Conservation (phyloP, 1,140 invertebrate genomes). For the Yoshiicerus persimilis region DNA sequence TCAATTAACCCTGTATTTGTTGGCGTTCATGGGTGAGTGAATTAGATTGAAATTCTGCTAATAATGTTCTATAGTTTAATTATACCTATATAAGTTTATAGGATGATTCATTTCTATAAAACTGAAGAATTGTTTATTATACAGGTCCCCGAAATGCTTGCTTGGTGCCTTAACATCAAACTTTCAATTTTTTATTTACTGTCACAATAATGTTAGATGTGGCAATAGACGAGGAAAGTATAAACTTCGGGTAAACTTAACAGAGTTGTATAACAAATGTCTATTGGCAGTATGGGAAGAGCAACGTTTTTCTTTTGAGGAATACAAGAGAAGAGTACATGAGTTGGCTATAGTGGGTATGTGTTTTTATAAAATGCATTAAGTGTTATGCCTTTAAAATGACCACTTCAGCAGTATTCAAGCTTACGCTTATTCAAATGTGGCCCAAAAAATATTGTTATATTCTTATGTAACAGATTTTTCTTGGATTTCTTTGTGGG, state of each 20-base stretch:
- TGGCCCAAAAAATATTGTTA: too few relatives aligned
- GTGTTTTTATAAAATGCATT: too few relatives aligned
- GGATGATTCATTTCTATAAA: too few relatives aligned
- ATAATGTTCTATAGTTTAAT: neutral
- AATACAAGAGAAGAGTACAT: neutral
- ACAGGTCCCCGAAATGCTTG: slow-evolving; percentile 10
- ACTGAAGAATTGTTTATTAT: neutral
- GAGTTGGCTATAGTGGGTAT: neutral
- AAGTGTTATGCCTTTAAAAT: too few relatives aligned
- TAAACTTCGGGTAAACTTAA: neutral
- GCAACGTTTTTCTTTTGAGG: neutral
- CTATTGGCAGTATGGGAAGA: neutral
- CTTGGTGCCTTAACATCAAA: slow-evolving; percentile 25
- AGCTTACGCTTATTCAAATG: too few relatives aligned
- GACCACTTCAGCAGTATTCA: too few relatives aligned
- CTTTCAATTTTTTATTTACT: slow-evolving; percentile 25
- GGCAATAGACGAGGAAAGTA: neutral
- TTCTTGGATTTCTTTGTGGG: slow-evolving; percentile 30
- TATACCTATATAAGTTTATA: neutral
- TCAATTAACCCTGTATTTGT: neutral
- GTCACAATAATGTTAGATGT: neutral
- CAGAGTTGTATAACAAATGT: neutral
- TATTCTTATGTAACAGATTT: neutral
- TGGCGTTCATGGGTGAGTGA: neutral
- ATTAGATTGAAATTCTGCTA: neutral